Percentiles rank a stretch among this genome's conserved stretches.
Evolutionary conservation across 2,113 vertebrate species (phyloP).

Genomic region (Cacatua alba): DNA sequence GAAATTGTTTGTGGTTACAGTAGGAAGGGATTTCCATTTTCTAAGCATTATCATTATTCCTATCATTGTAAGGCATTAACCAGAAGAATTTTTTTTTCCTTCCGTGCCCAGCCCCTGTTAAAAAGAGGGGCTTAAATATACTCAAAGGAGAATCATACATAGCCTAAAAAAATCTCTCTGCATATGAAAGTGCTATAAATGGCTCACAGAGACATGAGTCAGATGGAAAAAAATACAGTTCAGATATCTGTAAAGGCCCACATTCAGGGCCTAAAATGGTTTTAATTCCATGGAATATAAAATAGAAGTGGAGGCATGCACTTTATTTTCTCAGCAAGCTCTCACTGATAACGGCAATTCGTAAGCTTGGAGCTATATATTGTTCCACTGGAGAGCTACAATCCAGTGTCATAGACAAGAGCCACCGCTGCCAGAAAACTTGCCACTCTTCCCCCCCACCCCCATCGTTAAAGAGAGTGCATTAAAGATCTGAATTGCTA

Average conservation of each 20-base stretch:
- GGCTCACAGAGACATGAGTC: neutral
- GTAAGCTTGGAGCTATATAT: neutral
- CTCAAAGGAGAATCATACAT: neutral
- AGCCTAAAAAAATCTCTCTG: neutral
- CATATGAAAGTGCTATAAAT: neutral
- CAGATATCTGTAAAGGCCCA: neutral
- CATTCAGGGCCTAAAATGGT: neutral
- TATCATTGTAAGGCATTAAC: neutral
- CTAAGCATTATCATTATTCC: neutral
- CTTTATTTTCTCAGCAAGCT: conserved; percentile 32
- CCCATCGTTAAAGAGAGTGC: neutral
- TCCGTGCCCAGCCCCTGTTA: neutral
- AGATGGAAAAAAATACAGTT: neutral
- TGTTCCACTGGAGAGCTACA: neutral
- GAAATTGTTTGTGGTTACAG: neutral
- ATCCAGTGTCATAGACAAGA: neutral
- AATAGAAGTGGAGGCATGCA: neutral
- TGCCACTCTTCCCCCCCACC: neutral
- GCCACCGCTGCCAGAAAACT: neutral
- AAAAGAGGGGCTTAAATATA: neutral
- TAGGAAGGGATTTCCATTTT: neutral
- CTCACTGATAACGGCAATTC: conserved; percentile 2
- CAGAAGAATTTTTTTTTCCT: neutral
- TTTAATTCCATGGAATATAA: neutral
- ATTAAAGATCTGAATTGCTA: neutral